A percentile compares a stretch with the other conserved stretches of the same genome.
These are phyloP conservation scores for Chamaea fasciata DNA, from an alignment of 2,113 vertebrate species.

Conservation along the genomic window DNA sequence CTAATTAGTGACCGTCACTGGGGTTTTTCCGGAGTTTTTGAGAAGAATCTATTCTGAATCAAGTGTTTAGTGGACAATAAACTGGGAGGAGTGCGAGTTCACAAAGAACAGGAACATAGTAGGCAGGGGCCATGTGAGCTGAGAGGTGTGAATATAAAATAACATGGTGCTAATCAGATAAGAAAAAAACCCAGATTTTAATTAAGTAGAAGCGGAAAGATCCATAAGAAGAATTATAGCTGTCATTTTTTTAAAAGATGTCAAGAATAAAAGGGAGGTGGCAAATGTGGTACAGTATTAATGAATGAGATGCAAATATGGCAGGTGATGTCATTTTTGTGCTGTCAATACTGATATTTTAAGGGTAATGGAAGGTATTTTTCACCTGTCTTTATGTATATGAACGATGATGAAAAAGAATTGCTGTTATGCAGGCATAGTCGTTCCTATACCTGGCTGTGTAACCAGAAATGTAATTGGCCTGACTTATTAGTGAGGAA, in stretches of 20 bases:
- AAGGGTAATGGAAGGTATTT: neutral
- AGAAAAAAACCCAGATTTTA: neutral
- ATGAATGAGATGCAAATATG: neutral
- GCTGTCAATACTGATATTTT: neutral
- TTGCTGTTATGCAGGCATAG: neutral
- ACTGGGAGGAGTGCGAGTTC: neutral
- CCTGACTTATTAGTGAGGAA: neutral
- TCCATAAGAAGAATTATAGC: neutral
- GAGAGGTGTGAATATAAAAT: neutral
- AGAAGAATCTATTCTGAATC: neutral
- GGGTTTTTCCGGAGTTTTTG: neutral
- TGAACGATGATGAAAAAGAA: neutral
- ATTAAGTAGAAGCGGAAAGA: neutral
- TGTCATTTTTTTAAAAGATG: neutral
- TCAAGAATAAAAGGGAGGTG: neutral
- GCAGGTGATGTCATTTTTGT: neutral
- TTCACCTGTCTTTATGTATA: neutral
- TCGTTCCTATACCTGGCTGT: neutral
- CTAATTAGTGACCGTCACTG: neutral
- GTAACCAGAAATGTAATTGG: neutral
- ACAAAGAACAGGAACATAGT: neutral
- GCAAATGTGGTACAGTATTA: neutral
- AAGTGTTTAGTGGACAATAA: neutral
- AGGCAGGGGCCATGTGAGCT: neutral
- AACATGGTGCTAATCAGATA: neutral